These are phyloP conservation scores for Charanyca ferruginea DNA, from an alignment of 2,888 invertebrate species.

Conservation along the genomic window DNA sequence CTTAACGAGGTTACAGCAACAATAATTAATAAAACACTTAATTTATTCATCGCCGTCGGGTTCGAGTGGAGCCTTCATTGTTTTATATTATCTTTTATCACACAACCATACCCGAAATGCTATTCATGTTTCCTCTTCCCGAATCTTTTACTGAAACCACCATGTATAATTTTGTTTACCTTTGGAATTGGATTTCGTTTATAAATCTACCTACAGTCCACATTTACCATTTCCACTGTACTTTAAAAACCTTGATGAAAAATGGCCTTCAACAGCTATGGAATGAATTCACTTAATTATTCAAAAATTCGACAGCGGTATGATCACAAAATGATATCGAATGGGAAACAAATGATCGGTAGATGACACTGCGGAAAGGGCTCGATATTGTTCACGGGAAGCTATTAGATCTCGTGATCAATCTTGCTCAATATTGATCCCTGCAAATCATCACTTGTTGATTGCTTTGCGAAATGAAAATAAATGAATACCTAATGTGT, in stretches of 20 bases:
- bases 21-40: conserved; percentile 59
- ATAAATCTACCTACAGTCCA: background rate
- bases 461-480: conserved; percentile 40
- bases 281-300: conserved; percentile 38
- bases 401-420: conserved; percentile 59
- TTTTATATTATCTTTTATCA: conserved; percentile 48
- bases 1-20: conserved; percentile 42
- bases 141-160: conserved; percentile 21
- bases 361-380: conserved; percentile 53
- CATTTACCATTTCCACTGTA: conserved; percentile 15
- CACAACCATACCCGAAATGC: conserved; percentile 30
- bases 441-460: conserved; percentile 56
- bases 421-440: conserved; percentile 53
- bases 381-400: conserved; percentile 56
- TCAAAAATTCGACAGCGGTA: conserved; percentile 42
- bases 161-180: conserved; percentile 19
- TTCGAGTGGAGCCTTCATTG: conserved; percentile 25
- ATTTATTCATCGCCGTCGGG: conserved; percentile 61
- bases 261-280: conserved; percentile 1
- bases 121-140: conserved; percentile 27
- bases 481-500: conserved; percentile 24
- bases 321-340: conserved; percentile 54
- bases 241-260: conserved; percentile 16
- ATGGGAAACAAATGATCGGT: conserved; percentile 53
- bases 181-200: conserved; percentile 21